Evolutionary conservation across 2,113 vertebrate genomes (phyloP), one percentile per base, ranked within the genome.

Genomic region (rat (Rattus norvegicus)): DNA sequence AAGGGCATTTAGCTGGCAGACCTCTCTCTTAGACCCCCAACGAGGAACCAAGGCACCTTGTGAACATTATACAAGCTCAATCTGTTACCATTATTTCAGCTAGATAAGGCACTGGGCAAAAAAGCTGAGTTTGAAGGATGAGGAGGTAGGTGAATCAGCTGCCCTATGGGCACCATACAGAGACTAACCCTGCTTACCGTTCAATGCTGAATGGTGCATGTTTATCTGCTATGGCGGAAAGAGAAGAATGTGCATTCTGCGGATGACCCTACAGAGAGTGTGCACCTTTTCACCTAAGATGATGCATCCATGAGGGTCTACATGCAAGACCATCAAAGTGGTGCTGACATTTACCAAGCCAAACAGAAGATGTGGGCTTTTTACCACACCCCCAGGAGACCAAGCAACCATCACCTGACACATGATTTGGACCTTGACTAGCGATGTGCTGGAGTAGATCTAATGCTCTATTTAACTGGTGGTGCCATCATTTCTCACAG

Each of bases 121-220:
- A 59, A 24, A 22, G 22, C 0, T 1, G 1, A 2, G 36, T 2
- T 1, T 4, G 11, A 90, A 43, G 52, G 1, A 0, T 3, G 0
- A 24, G n/a, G 11, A 5, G 20, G 61, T 22, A 4, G 5, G 39
- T 11, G 0, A 26, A 3, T 2, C 0, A 5, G 54, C 26, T 61
- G 70, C 20, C 30, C 63, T 36, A 39, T 14, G 3, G 47, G 24
- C 0, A 49, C 20, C 16, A 6, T 5, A 16, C 2, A 43, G 7
- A 12, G 52, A 39, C 12, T 84, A 22, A 63, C 13, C n/a, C 81
- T 63, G 24, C 26, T 26, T 3, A 5, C 24, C 8, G 3, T 63
- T 39, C 56, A 84, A 14, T 52, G 33, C 49, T 88, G 67, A 72
- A 88, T 67, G 30, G 28, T 67, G 19, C 16, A 49, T 20, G 26